A percentile compares a stretch with the other conserved stretches of the same genome.
Conservation (phyloP, 2,113 vertebrate species). For the Rhabdornis inornatus region DNA sequence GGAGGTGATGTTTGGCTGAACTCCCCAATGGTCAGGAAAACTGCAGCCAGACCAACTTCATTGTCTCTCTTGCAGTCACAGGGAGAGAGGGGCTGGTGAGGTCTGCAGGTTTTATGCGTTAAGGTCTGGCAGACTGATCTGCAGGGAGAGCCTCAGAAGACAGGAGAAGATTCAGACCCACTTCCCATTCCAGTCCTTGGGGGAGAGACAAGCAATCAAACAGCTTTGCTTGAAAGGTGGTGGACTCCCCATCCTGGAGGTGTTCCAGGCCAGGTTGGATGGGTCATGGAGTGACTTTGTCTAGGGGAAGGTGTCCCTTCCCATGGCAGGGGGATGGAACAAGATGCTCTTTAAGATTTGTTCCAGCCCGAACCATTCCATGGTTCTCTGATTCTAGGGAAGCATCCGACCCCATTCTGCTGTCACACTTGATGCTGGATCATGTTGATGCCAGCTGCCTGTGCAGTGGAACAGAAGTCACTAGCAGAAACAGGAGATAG, state of each 20-base stretch:
- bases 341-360: neutral
- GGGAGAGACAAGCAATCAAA: neutral
- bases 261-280: neutral
- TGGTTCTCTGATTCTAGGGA: neutral
- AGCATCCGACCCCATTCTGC: neutral
- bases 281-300: neutral
- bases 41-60: neutral
- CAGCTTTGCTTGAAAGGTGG: neutral
- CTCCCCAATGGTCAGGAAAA: neutral
- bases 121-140: neutral
- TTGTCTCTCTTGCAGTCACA: neutral
- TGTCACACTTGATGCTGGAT: neutral
- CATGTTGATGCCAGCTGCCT: fast-evolving
- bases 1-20: neutral
- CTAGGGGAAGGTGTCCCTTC: neutral
- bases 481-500: conserved; percentile 1
- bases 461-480: neutral
- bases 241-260: neutral
- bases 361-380: neutral
- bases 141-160: neutral
- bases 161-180: neutral
- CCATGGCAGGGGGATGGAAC: neutral
- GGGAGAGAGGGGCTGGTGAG: neutral
- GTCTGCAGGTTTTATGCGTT: neutral
- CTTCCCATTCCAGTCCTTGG: neutral